Evolutionary conservation across 2,888 invertebrate species (phyloP).

Genomic region (Zaprionus lineosus): DNA sequence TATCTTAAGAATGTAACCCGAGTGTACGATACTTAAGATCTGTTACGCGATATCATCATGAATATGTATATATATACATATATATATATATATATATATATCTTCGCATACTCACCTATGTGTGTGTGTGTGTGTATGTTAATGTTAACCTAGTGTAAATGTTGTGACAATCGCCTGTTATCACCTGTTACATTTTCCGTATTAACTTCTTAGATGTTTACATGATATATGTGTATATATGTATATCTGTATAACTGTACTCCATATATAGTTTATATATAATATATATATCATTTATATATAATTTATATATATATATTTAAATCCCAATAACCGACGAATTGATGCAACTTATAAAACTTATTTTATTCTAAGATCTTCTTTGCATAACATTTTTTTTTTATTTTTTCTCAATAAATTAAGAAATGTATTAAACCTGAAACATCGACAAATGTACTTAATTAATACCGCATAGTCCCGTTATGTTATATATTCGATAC

Average conservation of each 20-base stretch:
- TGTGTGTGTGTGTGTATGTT: conserved; percentile 27
- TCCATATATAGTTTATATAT: conserved; percentile 5
- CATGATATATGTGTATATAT: neutral
- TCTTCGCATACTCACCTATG: conserved; percentile 20
- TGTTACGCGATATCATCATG: conserved; percentile 37
- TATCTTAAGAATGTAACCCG: conserved; percentile 63
- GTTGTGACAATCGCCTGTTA: conserved; percentile 41
- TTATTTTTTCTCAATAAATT: neutral
- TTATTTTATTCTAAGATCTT: conserved; percentile 27
- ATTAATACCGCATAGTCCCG: no score
- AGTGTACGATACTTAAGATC: conserved; percentile 40
- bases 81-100: conserved; percentile 26
- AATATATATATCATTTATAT: conserved; percentile 6
- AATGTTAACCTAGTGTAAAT: conserved; percentile 29
- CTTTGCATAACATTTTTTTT: conserved; percentile 12
- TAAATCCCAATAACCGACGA: no score
- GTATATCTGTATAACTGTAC: no score
- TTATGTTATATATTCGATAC: no score
- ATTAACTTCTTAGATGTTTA: conserved; percentile 47
- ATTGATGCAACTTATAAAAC: no score
- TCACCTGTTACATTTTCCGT: conserved; percentile 51
- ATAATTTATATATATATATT: neutral
- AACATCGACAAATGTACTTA: no score
- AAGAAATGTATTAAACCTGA: neutral
- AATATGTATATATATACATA: conserved; percentile 28